phyloP scores from a whole-genome alignment of 2,888 invertebrate species.

The Ischnus inquisitorius region DNA sequence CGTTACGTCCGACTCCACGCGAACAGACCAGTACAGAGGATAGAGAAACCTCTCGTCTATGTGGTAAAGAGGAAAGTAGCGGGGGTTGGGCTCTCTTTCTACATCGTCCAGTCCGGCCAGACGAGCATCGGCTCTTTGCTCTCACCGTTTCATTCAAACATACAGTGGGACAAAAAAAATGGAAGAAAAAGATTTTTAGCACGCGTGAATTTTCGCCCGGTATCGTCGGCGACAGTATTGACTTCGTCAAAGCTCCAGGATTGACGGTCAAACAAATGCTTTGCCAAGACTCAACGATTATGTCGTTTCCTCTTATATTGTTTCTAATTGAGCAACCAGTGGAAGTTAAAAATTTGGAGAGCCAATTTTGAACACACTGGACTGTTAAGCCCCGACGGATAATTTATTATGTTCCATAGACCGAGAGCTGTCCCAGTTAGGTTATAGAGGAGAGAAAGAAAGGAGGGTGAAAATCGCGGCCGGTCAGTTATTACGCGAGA shows the following conservation, averaged over 20 bases:
- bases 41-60: background rate
- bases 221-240: constrained; percentile 7
- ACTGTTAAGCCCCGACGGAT: constrained; percentile 45
- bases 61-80: background rate
- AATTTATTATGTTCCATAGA: constrained; percentile 71
- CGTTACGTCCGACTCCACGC: constrained; percentile 9
- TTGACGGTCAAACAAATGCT: background rate
- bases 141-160: constrained; percentile 44
- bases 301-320: background rate
- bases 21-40: constrained; percentile 24
- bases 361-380: constrained; percentile 36
- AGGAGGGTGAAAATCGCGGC: constrained; percentile 72
- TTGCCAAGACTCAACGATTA: too few relatives aligned
- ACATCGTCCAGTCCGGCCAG: constrained; percentile 39
- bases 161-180: constrained; percentile 3
- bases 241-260: constrained; percentile 20
- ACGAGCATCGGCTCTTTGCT: constrained; percentile 45
- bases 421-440: constrained; percentile 25
- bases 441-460: constrained; percentile 53
- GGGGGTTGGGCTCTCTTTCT: constrained; percentile 5
- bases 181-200: background rate
- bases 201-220: background rate
- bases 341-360: constrained; percentile 56
- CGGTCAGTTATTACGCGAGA: constrained; percentile 81
- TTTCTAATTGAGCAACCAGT: background rate